Percentiles rank a stretch among this genome's conserved stretches.
Evolutionary conservation across 2,888 invertebrate genomes (phyloP).

Genomic region (Odontocerum albicorne): DNA sequence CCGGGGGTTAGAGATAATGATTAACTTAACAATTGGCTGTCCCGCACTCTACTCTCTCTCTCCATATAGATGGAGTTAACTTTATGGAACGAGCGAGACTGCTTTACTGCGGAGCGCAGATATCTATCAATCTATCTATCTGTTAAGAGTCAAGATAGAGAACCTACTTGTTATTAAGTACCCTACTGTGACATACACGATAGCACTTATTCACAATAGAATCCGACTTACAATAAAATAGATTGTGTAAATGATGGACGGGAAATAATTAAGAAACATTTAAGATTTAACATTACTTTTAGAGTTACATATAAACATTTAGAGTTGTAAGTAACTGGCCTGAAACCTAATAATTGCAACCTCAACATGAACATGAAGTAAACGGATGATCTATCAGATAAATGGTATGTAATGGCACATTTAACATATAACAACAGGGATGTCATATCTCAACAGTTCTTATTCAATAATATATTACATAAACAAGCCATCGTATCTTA

Average conservation of each 20-base stretch:
- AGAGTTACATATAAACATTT: constrained; percentile 1
- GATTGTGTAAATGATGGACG: constrained; percentile 13
- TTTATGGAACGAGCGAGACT: too few relatives aligned
- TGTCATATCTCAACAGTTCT: constrained; percentile 27
- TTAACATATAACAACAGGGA: constrained; percentile 29
- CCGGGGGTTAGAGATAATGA: too few relatives aligned
- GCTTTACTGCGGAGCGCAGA: too few relatives aligned
- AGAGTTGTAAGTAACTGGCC: constrained; percentile 36
- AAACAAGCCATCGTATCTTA: constrained; percentile 9
- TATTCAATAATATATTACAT: constrained; percentile 28
- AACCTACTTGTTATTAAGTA: constrained; percentile 15
- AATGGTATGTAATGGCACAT: constrained; percentile 34
- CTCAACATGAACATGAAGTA: constrained; percentile 5
- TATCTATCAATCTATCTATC: too few relatives aligned
- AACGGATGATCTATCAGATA: constrained; percentile 11
- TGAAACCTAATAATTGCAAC: constrained; percentile 12
- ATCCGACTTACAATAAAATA: too few relatives aligned
- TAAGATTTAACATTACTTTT: constrained; percentile 1
- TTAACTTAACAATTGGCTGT: too few relatives aligned
- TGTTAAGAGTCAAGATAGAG: constrained; percentile 1
- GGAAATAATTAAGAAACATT: constrained; percentile 13
- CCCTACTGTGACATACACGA: too few relatives aligned
- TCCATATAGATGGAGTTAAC: too few relatives aligned
- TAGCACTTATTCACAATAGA: too few relatives aligned
- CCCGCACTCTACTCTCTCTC: too few relatives aligned